Conservation (phyloP, 2,797 vertebrate genomes). For the Sebastes nivosus region DNA sequence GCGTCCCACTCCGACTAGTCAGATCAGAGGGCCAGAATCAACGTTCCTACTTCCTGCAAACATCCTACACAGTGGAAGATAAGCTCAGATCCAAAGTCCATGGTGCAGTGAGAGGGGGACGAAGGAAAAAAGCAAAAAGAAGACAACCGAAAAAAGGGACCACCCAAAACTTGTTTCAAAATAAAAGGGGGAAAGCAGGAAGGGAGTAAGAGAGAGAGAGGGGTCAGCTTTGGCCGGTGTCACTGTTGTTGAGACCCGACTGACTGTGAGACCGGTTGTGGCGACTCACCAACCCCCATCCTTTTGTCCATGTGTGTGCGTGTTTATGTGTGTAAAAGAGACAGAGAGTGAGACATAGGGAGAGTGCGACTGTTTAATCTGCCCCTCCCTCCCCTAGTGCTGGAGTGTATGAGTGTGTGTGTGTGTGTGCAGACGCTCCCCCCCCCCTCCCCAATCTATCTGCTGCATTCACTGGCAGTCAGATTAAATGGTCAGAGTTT, state of each 20-base stretch:
- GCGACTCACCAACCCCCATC: conserved; percentile 57
- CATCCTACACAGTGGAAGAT: conserved; percentile 55
- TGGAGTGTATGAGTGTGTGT: conserved; percentile 22
- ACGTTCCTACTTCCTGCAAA: conserved; percentile 51
- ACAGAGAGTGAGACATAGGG: conserved; percentile 61
- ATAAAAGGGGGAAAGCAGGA: conserved; percentile 2
- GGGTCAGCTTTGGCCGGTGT: conserved; percentile 39
- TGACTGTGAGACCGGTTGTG: conserved; percentile 50
- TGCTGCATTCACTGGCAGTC: conserved; percentile 65
- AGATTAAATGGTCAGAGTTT: conserved; percentile 81
- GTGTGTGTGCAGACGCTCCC: conserved; percentile 33
- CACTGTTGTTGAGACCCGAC: conserved; percentile 27
- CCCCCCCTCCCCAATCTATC: conserved; percentile 39
- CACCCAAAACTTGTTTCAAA: not conserved
- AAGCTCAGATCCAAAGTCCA: conserved; percentile 55
- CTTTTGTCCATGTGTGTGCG: conserved; percentile 54
- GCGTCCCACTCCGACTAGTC: conserved; percentile 41
- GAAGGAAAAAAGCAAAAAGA: conserved; percentile 2
- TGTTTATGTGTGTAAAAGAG: conserved; percentile 48
- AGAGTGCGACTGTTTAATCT: conserved; percentile 78
- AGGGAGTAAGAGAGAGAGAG: conserved; percentile 4
- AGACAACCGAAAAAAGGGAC: not conserved
- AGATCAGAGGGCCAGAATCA: conserved; percentile 34
- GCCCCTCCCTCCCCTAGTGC: conserved; percentile 50
- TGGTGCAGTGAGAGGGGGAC: not conserved